Conservation (phyloP, 2,888 invertebrate genomes). For the Zygaena filipendulae region DNA sequence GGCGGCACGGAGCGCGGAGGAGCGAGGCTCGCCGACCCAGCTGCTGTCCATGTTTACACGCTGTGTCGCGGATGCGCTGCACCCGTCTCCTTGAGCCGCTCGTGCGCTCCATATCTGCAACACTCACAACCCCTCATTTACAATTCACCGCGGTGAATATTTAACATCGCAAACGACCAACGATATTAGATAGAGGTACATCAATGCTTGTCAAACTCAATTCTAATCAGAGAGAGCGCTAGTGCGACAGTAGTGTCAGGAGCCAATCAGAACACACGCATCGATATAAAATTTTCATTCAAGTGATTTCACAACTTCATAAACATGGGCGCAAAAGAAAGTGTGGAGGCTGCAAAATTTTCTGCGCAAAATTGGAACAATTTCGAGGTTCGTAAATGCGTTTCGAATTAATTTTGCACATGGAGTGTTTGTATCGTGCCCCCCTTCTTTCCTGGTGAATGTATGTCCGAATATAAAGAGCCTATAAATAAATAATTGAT, state of each 20-base stretch:
- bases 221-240: constrained; percentile 48
- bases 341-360: constrained; percentile 84
- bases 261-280: constrained; percentile 54
- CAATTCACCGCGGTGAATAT: constrained; percentile 61
- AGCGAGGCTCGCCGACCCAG: constrained; percentile 24
- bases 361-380: constrained; percentile 85
- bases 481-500: constrained; percentile 1
- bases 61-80: constrained; percentile 40
- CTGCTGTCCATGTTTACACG: constrained; percentile 63
- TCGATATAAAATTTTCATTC: constrained; percentile 55
- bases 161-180: constrained; percentile 53
- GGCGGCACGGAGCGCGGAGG: constrained; percentile 28
- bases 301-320: constrained; percentile 60
- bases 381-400: constrained; percentile 76
- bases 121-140: constrained; percentile 53
- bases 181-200: constrained; percentile 45
- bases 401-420: constrained; percentile 60
- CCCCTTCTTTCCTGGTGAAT: constrained; percentile 55
- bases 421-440: constrained; percentile 62
- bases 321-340: constrained; percentile 84
- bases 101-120: constrained; percentile 41
- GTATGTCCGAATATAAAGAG: no score
- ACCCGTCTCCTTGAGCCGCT: constrained; percentile 28
- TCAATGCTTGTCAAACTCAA: constrained; percentile 51
- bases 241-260: constrained; percentile 52